Evolutionary conservation across 2,113 vertebrate species (phyloP).

Genomic region (Crotalus tigris): DNA sequence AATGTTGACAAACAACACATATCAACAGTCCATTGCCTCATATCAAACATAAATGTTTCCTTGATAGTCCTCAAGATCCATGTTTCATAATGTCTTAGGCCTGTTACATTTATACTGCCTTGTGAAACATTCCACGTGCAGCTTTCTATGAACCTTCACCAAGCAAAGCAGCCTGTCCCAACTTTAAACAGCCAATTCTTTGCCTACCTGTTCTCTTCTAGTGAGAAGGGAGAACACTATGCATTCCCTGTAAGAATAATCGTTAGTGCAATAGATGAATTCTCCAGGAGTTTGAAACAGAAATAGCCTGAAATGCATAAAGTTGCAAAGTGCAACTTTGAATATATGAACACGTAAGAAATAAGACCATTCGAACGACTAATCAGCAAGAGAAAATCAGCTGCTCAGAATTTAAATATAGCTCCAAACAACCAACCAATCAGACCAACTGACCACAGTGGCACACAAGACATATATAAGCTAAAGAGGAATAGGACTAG

Average conservation of each 20-base stretch:
- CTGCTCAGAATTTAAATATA: too few relatives aligned
- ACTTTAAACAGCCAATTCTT: background rate
- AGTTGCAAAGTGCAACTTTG: background rate
- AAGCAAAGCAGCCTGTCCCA: background rate
- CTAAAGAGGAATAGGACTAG: too few relatives aligned
- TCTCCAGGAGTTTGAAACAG: background rate
- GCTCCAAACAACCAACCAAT: too few relatives aligned
- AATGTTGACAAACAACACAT: background rate
- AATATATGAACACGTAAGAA: too few relatives aligned
- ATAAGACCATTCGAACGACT: too few relatives aligned
- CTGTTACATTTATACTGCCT: background rate
- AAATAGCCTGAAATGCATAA: background rate
- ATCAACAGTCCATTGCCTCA: background rate
- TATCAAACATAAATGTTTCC: background rate
- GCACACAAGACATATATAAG: too few relatives aligned
- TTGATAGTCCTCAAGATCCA: background rate
- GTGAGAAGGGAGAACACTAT: background rate
- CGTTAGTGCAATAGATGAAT: background rate
- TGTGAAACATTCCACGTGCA: background rate
- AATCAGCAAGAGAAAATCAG: too few relatives aligned
- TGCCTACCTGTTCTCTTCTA: background rate
- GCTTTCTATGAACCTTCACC: background rate
- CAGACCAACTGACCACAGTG: too few relatives aligned
- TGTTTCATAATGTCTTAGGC: background rate
- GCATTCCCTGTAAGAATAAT: background rate